phyloP scores from a whole-genome alignment of 1,140 invertebrate species.

The Colletes gigas region DNA sequence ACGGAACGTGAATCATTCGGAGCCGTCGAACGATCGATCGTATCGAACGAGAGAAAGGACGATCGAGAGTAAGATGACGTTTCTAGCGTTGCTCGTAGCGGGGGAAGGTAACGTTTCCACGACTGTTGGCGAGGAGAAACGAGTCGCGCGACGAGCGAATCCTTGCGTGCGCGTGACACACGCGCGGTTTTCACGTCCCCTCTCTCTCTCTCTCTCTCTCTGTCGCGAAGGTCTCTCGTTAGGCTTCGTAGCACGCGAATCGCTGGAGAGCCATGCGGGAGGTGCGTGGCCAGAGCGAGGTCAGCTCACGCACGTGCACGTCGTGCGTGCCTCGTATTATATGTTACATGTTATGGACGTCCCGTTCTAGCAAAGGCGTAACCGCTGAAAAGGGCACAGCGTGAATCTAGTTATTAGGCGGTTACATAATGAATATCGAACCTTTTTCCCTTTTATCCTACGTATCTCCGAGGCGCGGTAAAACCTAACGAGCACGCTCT shows the following conservation, averaged over 20 bases:
- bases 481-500: background rate
- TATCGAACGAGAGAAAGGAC: constrained; percentile 36
- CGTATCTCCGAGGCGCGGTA: background rate
- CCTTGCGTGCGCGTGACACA: constrained; percentile 5
- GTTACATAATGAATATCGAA: constrained; percentile 38
- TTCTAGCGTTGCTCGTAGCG: too few species aligned
- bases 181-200: constrained; percentile 21
- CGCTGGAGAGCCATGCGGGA: constrained; percentile 64
- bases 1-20: constrained; percentile 16
- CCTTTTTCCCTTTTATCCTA: constrained; percentile 13
- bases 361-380: constrained; percentile 39
- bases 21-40: background rate
- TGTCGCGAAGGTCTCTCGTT: constrained; percentile 58
- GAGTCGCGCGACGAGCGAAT: background rate
- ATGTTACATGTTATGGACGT: constrained; percentile 28
- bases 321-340: constrained; percentile 57
- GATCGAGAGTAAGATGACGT: constrained; percentile 16
- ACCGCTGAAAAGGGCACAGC: constrained; percentile 1
- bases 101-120: constrained; percentile 13
- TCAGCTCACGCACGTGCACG: constrained; percentile 72
- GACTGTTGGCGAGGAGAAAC: constrained; percentile 33
- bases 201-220: constrained; percentile 37
- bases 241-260: constrained; percentile 56
- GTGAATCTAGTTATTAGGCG: constrained; percentile 17
- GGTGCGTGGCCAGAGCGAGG: constrained; percentile 75